Percentiles rank a stretch among this genome's conserved stretches.
Evolutionary conservation across 2,797 vertebrate genomes (phyloP).

Genomic region (Sardinella longiceps): DNA sequence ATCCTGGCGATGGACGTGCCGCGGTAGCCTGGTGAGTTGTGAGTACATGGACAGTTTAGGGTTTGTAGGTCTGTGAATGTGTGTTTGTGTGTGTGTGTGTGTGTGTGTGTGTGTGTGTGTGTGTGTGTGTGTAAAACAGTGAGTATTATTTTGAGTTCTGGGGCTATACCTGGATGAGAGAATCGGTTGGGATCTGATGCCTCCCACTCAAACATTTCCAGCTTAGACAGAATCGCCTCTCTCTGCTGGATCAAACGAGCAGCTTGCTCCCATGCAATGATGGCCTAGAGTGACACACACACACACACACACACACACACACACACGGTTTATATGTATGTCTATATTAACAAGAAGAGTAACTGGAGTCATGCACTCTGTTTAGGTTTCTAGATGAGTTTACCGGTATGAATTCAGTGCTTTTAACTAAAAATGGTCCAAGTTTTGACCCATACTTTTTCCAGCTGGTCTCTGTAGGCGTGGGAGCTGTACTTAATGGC

Average conservation of each 20-base stretch:
- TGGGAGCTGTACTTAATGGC: conserved; percentile 77
- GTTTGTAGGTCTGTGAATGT: background rate
- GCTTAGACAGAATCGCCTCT: conserved; percentile 64
- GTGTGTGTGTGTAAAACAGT: background rate
- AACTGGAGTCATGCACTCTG: background rate
- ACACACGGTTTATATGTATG: background rate
- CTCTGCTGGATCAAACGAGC: conserved; percentile 67
- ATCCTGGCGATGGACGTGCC: conserved; percentile 63
- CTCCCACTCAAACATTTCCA: conserved; percentile 72
- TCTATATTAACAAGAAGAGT: no score
- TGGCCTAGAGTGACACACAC: conserved; percentile 49
- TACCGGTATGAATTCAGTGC: no score
- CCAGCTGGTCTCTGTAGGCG: conserved; percentile 59
- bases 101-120: conserved; percentile 4
- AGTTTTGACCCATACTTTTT: conserved; percentile 47
- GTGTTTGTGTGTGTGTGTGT: background rate
- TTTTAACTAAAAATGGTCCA: background rate
- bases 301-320: conserved; percentile 28
- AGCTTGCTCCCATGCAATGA: conserved; percentile 67
- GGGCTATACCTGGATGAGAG: conserved; percentile 54
- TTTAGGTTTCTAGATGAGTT: background rate
- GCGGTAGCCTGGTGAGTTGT: conserved; percentile 48
- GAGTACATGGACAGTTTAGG: background rate
- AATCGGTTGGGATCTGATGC: conserved; percentile 79
- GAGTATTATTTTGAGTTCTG: background rate